phyloP scores from a whole-genome alignment of 2,888 invertebrate genomes.

The Acrobasis repandana region DNA sequence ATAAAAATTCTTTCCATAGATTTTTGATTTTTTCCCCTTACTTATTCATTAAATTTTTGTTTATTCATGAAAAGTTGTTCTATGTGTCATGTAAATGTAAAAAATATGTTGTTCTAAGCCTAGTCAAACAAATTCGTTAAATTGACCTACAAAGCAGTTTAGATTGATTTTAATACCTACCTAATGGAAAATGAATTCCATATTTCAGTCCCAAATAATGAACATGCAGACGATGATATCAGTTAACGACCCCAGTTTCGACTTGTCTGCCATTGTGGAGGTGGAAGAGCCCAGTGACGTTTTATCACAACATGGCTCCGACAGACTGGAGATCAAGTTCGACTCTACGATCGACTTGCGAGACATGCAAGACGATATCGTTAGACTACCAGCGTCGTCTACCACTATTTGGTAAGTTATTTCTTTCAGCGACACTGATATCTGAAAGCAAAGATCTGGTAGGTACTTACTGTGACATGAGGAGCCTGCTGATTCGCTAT shows the following conservation, averaged over 20 bases:
- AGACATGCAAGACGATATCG: slow-evolving; percentile 59
- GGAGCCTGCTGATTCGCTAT: too few species aligned
- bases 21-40: too few species aligned
- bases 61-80: too few species aligned
- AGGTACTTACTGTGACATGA: too few species aligned
- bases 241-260: slow-evolving; percentile 73
- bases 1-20: too few species aligned
- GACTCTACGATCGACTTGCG: slow-evolving; percentile 64
- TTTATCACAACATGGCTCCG: slow-evolving; percentile 61
- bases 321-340: slow-evolving; percentile 68
- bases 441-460: too few species aligned
- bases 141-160: too few species aligned
- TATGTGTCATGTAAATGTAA: too few species aligned
- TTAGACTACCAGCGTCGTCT: slow-evolving; percentile 59
- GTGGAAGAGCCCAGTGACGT: slow-evolving; percentile 69
- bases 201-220: slow-evolving; percentile 68
- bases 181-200: not conserved
- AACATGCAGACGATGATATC: slow-evolving; percentile 76
- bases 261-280: slow-evolving; percentile 75
- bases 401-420: slow-evolving; percentile 64
- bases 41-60: too few species aligned
- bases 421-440: not conserved
- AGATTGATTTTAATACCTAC: not conserved
- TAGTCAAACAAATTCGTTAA: too few species aligned
- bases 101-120: too few species aligned